Percentiles rank a stretch among this genome's conserved stretches.
phyloP scores from a whole-genome alignment of 2,113 vertebrate genomes.

The Laterallus jamaicensis region DNA sequence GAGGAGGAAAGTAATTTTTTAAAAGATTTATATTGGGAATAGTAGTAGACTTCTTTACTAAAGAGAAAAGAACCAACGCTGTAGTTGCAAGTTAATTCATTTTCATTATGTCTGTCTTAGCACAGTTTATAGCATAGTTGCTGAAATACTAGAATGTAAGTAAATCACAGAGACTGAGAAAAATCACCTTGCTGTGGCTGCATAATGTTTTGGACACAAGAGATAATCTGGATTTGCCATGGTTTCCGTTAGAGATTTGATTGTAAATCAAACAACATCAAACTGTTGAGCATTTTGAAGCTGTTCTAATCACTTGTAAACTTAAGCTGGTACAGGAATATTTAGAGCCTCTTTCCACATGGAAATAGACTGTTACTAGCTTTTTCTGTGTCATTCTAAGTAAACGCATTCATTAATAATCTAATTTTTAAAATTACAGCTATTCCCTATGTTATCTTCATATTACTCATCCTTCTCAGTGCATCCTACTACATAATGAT shows the following conservation, averaged over 20 bases:
- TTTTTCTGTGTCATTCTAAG: neutral
- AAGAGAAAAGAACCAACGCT: neutral
- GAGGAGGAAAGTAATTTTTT: neutral
- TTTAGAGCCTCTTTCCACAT: neutral
- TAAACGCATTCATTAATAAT: neutral
- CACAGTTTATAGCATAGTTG: slow-evolving; percentile 12
- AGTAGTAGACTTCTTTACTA: neutral
- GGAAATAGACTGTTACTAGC: neutral
- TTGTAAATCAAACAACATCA: slow-evolving; percentile 33
- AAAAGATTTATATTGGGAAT: neutral
- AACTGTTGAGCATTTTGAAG: slow-evolving; percentile 22
- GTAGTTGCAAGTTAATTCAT: neutral
- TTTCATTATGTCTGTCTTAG: slow-evolving; percentile 31
- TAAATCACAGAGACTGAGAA: slow-evolving; percentile 11
- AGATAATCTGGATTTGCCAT: slow-evolving; percentile 19
- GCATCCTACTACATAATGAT: neutral
- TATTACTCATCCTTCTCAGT: slow-evolving; percentile 9
- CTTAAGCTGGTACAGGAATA: neutral
- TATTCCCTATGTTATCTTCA: slow-evolving; percentile 15
- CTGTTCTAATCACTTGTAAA: neutral
- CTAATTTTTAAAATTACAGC: neutral
- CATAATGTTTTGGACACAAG: slow-evolving; percentile 1
- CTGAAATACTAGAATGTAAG: slow-evolving; percentile 5
- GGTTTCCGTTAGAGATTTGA: slow-evolving; percentile 41
- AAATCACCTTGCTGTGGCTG: neutral